phyloP scores from a whole-genome alignment of 1,140 invertebrate species.

The Paralvinella palmiformis region DNA sequence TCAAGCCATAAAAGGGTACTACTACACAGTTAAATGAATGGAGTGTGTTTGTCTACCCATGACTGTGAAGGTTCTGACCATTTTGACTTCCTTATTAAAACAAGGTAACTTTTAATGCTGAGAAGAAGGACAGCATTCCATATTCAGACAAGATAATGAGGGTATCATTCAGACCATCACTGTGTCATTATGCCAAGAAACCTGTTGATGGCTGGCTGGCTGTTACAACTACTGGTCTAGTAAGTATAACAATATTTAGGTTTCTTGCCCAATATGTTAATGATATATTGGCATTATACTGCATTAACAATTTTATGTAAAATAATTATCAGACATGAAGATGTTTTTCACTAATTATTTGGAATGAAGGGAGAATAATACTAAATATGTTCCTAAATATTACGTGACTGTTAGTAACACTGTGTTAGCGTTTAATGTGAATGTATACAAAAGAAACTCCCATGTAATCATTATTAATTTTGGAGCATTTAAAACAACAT shows the following conservation, averaged over 20 bases:
- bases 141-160: slow-evolving; percentile 82
- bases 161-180: slow-evolving; percentile 67
- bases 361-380: no score
- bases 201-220: slow-evolving; percentile 73
- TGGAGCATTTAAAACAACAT: no score
- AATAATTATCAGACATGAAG: no score
- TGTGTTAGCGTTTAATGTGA: no score
- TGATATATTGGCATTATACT: no score
- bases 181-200: slow-evolving; percentile 78
- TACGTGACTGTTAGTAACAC: no score
- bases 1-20: neutral
- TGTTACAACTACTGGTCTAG: slow-evolving; percentile 76
- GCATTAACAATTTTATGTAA: no score
- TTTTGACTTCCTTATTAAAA: slow-evolving; percentile 11
- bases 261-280: neutral
- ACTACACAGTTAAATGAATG: neutral
- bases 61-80: slow-evolving; percentile 2
- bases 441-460: no score
- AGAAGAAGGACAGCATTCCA: slow-evolving; percentile 51
- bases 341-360: no score
- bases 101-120: slow-evolving; percentile 40
- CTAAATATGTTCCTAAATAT: no score
- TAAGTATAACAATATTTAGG: slow-evolving; percentile 40
- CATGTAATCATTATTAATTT: no score
- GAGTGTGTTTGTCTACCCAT: neutral